Base-by-base conservation (phyloP, 2,888 invertebrate genomes). In the Ecliptopera silaceata region DNA sequence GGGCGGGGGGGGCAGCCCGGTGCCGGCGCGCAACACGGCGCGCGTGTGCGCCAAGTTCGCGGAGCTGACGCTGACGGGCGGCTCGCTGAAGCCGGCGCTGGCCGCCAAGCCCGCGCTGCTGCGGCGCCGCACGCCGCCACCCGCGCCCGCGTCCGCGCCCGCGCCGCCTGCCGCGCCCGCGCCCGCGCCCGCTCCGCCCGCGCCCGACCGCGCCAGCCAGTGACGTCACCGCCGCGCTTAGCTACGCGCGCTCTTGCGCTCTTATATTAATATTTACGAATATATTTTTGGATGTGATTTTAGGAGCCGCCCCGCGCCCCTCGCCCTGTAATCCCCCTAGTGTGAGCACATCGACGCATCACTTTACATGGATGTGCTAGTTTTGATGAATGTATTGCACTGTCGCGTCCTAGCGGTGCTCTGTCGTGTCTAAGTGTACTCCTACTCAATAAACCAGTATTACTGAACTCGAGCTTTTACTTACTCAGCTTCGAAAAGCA, bases 71-170 rank as follows among this genome's bases (percentile, higher is more conserved):
- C 84, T 94, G 20, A 94, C 93, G 20, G 94, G 93, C 41, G 93
- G 93, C 63, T 92, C 92, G 61, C 93, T 93, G 60, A 95, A 95
- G 80, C 96, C 96, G 6, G 94, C 95, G 75, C 93, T 95, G 58
- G 95, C 96, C 79, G 94, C 95, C 48, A 97, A 97, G 87, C 97
- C 97, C 12, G 94, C 95, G 69, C 94, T 97, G 69, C 93, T 96
- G 85, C 82, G 88, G 36, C 84, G 88, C 39, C 86, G 86, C 68
- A 76, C 86, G 68, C 86, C 87, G 66, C 86, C 17, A 17, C 41
- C 41, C 18, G 31, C 11, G 17, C 17, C 31, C 18, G 39, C 34
- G 69, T 56, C 20, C 60, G 47, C 59, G 38, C 41, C 41, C 18
- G 31, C 11, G 17, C 17, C 31, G 17, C 18, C 34, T 69, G 57